Base-by-base conservation (phyloP, 2,113 vertebrate genomes). In the Cyphomyrus plagiostoma region DNA sequence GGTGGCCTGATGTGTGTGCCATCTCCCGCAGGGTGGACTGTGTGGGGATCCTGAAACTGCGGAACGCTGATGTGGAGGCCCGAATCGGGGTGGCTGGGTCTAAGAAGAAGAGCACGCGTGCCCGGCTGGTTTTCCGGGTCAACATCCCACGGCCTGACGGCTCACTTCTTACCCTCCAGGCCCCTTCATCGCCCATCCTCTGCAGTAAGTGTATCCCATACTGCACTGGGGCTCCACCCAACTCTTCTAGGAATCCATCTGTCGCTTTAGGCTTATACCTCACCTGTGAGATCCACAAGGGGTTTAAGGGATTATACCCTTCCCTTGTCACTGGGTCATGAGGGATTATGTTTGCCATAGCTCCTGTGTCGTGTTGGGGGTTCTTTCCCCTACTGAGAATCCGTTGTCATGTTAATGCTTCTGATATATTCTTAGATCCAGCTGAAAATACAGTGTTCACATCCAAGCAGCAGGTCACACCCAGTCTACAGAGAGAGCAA, bases 71-170 rank as follows among this genome's bases (percentile, higher is more conserved):
- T 50, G 98, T 99, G 5, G 98, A 99, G 94, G 98, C 98, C 92
- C 97, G 98, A 91, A 99, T 99, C 88, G 98, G 98, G 39, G 97
- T 99, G 89, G 97, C 97, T 0, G 98, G 98, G 46, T 99, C 98
- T 48, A 99, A 99, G 96, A 99, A 98, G 92, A 99, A 99, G 91
- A 99, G 98, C 94, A 99, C 98, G 19, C 97, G 98, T 1, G 98
- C 98, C 87, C 96, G 98, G 87, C 95, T 99, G 91, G 98, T 99
- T 89, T 99, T 99, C 92, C 95, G 98, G 46, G 98, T 99, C 92
- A 99, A 96, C 94, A 97, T 99, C 93, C 95, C 95, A 2, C 97
- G 97, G 89, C 94, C 97, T 89, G 98, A 99, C 87, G 98, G 98
- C 90, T 98, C 98, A 1, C 93, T 96, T 90, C 95, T 99, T 94